Percentiles rank a stretch among this genome's conserved stretches.
Evolutionary conservation across 2,888 invertebrate genomes (phyloP).

Genomic region (Drosophila algonquin): DNA sequence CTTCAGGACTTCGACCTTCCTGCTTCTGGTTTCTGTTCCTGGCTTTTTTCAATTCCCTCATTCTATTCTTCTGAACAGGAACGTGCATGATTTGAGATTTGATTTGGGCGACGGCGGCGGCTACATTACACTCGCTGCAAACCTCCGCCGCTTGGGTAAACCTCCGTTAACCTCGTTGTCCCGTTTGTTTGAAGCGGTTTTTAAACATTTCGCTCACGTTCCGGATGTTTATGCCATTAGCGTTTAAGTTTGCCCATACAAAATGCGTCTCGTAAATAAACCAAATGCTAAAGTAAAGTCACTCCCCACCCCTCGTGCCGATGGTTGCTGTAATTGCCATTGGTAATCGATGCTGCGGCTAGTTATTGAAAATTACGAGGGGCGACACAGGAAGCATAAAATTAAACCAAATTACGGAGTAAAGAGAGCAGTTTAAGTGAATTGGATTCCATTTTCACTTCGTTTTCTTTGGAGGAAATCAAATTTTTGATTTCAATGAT

Average conservation of each 20-base stretch:
- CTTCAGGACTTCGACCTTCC: not conserved
- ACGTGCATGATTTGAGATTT: slow-evolving; percentile 79
- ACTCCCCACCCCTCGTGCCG: not conserved
- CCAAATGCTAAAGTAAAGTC: slow-evolving; percentile 45
- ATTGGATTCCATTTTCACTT: not conserved
- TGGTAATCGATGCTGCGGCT: slow-evolving; percentile 63
- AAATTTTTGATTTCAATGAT: not conserved
- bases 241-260: slow-evolving; percentile 81
- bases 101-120: slow-evolving; percentile 66
- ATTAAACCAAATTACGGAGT: slow-evolving; percentile 5
- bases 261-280: slow-evolving; percentile 76
- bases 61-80: slow-evolving; percentile 29
- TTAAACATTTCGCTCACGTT: slow-evolving; percentile 80
- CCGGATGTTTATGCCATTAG: slow-evolving; percentile 83
- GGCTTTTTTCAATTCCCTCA: slow-evolving; percentile 43
- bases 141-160: slow-evolving; percentile 31
- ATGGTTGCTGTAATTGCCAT: slow-evolving; percentile 44
- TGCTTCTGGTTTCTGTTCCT: slow-evolving; percentile 20
- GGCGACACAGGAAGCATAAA: slow-evolving; percentile 9
- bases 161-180: slow-evolving; percentile 26
- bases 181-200: slow-evolving; percentile 55
- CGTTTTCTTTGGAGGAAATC: not conserved
- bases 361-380: slow-evolving; percentile 39
- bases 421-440: not conserved
- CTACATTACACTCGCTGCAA: slow-evolving; percentile 68